Evolutionary conservation across 2,888 invertebrate species (phyloP).

Genomic region (Trilocha varians): DNA sequence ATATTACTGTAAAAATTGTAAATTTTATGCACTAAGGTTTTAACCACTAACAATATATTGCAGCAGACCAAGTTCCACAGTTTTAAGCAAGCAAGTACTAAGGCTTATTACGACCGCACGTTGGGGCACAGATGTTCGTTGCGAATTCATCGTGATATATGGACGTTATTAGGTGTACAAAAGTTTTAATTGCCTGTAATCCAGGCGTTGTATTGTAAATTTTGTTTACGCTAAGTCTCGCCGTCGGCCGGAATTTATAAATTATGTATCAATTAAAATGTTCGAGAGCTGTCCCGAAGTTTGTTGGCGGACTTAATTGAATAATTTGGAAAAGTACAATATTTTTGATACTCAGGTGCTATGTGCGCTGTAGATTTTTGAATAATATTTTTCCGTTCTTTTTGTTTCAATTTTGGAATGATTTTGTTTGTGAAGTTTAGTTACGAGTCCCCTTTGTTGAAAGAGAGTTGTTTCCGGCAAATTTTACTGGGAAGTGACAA

Average conservation of each 20-base stretch:
- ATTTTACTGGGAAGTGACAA: conserved; percentile 23
- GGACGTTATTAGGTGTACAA: conserved; percentile 54
- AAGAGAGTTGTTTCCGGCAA: neutral
- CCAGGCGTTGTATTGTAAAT: conserved; percentile 42
- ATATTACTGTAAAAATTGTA: no score
- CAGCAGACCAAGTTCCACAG: neutral
- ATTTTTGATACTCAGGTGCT: no score
- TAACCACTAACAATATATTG: neutral
- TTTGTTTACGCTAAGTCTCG: conserved; percentile 21
- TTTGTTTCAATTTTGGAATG: no score
- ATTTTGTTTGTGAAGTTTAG: no score
- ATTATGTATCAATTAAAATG: conserved; percentile 15
- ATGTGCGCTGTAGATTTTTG: no score
- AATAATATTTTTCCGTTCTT: no score
- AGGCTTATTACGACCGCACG: conserved; percentile 41
- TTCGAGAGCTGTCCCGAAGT: conserved; percentile 7
- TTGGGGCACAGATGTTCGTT: conserved; percentile 48
- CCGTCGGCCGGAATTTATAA: conserved; percentile 9
- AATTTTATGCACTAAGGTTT: neutral
- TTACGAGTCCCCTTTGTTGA: neutral
- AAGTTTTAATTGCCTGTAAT: conserved; percentile 64
- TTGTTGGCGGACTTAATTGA: conserved; percentile 1
- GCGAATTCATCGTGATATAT: conserved; percentile 49
- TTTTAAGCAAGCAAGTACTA: conserved; percentile 13
- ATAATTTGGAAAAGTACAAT: no score